phyloP scores from a whole-genome alignment of 1,140 invertebrate species.

The Aleiodes sp. region DNA sequence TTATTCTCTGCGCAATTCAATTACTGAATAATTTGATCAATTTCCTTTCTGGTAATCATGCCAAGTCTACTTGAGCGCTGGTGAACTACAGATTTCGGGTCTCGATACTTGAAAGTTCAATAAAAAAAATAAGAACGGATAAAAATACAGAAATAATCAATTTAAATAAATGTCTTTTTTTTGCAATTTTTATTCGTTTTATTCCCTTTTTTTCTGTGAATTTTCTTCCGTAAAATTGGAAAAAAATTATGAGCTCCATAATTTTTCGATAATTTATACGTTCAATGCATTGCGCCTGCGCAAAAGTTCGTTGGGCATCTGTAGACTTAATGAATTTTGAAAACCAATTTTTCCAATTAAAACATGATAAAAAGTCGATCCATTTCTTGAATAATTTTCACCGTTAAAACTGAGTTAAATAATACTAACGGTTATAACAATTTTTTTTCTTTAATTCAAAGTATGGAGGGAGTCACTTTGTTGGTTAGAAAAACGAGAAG shows the following conservation, averaged over 20 bases:
- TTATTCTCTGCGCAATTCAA: no score
- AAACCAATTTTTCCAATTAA: neutral
- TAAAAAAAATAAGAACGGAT: neutral
- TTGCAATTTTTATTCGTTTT: neutral
- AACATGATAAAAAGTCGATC: neutral
- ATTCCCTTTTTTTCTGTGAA: neutral
- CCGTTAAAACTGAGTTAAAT: neutral
- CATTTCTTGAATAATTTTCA: slow-evolving; percentile 2
- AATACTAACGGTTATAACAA: slow-evolving; percentile 2
- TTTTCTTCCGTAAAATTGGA: neutral
- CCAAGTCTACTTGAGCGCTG: no score
- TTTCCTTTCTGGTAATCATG: no score
- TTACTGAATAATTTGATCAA: no score
- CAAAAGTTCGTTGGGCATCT: neutral
- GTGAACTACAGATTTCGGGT: no score
- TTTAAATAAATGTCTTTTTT: neutral
- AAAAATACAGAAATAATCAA: neutral
- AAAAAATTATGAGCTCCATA: neutral
- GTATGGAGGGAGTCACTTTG: neutral
- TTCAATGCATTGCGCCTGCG: neutral
- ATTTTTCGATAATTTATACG: neutral
- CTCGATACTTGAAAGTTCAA: no score
- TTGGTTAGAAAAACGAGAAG: neutral
- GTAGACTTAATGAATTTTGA: neutral
- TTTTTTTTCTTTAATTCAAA: neutral